phyloP scores from a whole-genome alignment of 2,888 invertebrate species.

The Eretmocerus hayati region DNA sequence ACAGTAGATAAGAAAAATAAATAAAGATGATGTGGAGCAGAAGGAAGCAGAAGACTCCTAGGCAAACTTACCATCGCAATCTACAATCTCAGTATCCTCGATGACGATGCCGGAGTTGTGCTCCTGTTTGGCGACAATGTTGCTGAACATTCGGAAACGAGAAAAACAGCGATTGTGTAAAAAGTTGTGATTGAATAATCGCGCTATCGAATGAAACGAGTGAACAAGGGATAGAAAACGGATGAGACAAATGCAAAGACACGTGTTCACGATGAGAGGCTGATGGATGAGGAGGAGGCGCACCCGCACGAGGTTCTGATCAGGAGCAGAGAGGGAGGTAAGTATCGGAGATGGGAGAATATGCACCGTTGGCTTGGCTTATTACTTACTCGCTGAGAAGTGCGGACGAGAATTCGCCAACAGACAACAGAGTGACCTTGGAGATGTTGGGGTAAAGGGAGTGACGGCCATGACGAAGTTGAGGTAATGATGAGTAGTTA shows the following conservation, averaged over 20 bases:
- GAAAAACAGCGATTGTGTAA: neutral
- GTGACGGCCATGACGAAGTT: too few species aligned
- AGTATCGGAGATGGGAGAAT: neutral
- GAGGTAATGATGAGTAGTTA: too few species aligned
- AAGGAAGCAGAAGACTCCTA: neutral
- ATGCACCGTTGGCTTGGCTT: slow-evolving; percentile 9
- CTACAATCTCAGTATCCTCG: slow-evolving; percentile 44
- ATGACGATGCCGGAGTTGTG: slow-evolving; percentile 39
- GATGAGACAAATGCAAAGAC: slow-evolving; percentile 31
- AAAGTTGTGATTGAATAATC: neutral
- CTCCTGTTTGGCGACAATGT: slow-evolving; percentile 36
- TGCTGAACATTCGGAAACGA: slow-evolving; percentile 26
- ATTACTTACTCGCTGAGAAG: too few species aligned
- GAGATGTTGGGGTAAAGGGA: too few species aligned
- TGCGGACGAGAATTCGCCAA: too few species aligned
- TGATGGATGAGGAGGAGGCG: neutral
- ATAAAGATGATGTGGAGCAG: too few species aligned
- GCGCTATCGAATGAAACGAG: neutral
- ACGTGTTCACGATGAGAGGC: slow-evolving; percentile 3
- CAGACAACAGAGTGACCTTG: too few species aligned
- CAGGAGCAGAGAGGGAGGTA: neutral
- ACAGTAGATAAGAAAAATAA: too few species aligned
- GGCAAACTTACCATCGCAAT: slow-evolving; percentile 38
- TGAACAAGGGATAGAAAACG: neutral
- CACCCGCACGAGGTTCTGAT: too few species aligned